Percentiles rank a stretch among this genome's conserved stretches.
These are phyloP conservation scores for Drosophila sproati DNA, from an alignment of 1,140 invertebrate species.

Conservation along the genomic window DNA sequence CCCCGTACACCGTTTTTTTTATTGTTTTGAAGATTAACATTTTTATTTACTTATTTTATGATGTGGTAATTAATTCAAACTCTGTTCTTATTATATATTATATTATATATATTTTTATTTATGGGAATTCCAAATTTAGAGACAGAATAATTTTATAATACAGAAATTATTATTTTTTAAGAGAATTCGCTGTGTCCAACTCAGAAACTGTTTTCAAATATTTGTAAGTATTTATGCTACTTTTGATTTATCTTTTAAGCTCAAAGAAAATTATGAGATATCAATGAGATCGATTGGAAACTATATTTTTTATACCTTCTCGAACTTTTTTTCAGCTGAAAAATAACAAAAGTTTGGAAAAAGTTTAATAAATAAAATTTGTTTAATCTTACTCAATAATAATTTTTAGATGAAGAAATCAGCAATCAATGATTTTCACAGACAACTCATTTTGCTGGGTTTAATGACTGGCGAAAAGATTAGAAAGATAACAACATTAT, in stretches of 20 bases:
- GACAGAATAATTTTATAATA: neutral
- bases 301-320: neutral
- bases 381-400: neutral
- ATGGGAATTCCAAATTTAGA: too few relatives aligned
- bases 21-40: too few relatives aligned
- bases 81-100: too few relatives aligned
- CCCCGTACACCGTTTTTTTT: neutral
- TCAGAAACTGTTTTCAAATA: neutral
- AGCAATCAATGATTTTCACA: neutral
- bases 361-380: neutral
- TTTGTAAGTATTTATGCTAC: too few relatives aligned
- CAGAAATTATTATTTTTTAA: neutral
- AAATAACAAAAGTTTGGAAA: neutral
- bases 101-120: neutral
- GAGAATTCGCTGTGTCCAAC: neutral
- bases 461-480: neutral
- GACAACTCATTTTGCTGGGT: neutral
- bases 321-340: neutral
- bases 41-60: too few relatives aligned
- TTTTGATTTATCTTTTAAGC: too few relatives aligned
- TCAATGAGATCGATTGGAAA: too few relatives aligned
- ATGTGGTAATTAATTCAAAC: too few relatives aligned
- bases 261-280: too few relatives aligned
- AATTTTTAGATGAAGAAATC: neutral
- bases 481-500: slow-evolving; percentile 4